Conservation (phyloP, 1,140 invertebrate genomes). For the Sitophilus oryzae region DNA sequence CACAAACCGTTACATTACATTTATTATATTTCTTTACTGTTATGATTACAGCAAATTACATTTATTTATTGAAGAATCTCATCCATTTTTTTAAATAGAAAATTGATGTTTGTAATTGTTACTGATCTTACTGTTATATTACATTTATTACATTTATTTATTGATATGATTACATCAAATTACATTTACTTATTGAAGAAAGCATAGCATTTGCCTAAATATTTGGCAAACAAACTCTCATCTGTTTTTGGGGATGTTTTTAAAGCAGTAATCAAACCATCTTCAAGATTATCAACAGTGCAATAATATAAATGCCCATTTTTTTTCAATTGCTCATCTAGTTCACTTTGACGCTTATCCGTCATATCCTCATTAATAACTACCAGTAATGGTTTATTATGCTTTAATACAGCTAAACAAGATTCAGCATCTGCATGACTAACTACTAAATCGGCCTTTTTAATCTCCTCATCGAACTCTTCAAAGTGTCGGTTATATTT, state of each 20-base stretch:
- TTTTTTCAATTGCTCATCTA: conserved; percentile 73
- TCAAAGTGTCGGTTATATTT: conserved; percentile 60
- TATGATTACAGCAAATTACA: too few relatives aligned
- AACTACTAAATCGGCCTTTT: conserved; percentile 74
- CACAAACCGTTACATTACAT: too few relatives aligned
- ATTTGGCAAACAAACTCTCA: conserved; percentile 49
- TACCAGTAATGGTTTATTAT: conserved; percentile 75
- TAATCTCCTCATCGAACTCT: conserved; percentile 64
- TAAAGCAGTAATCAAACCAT: conserved; percentile 53
- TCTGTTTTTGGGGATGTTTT: conserved; percentile 54
- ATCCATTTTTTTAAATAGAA: too few relatives aligned
- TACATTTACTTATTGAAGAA: conserved; percentile 34
- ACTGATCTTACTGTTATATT: too few relatives aligned
- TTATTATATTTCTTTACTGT: too few relatives aligned
- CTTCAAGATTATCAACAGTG: conserved; percentile 56
- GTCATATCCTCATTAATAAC: conserved; percentile 90
- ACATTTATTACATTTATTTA: too few relatives aligned
- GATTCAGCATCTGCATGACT: conserved; percentile 94
- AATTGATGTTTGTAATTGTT: too few relatives aligned
- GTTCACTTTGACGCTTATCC: conserved; percentile 92
- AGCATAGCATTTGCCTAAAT: conserved; percentile 56
- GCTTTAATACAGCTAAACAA: conserved; percentile 78
- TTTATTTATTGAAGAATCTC: conserved; percentile 34
- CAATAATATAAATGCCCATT: conserved; percentile 72
- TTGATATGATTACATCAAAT: too few relatives aligned